Evolutionary conservation across 2,113 vertebrate species (phyloP).

Genomic region (Petrocephalus microphthalmus): DNA sequence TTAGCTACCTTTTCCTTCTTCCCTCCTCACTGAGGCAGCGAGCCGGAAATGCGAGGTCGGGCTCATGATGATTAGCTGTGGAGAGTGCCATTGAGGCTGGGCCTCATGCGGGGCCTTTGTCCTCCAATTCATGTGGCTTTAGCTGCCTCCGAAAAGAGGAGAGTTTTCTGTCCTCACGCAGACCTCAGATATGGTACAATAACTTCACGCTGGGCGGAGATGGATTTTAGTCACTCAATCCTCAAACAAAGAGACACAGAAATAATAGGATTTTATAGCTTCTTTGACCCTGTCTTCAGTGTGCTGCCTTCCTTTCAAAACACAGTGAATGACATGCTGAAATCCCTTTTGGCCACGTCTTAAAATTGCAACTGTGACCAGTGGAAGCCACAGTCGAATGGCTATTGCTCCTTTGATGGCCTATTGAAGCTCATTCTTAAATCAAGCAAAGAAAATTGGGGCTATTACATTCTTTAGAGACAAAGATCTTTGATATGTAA

Average conservation of each 20-base stretch:
- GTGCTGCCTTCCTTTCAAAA: not conserved
- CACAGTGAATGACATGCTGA: not conserved
- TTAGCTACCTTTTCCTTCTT: not conserved
- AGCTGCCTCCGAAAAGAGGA: not conserved
- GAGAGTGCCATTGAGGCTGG: not conserved
- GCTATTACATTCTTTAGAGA: not conserved
- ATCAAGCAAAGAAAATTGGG: not conserved
- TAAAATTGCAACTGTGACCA: not conserved
- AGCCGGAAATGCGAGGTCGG: not conserved
- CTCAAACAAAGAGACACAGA: constrained; percentile 13
- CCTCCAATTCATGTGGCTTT: not conserved
- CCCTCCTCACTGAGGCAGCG: not conserved
- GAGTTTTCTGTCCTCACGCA: not conserved
- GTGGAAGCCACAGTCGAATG: not conserved
- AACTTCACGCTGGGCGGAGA: constrained; percentile 1
- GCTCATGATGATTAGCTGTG: not conserved
- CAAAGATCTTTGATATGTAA: constrained; percentile 12
- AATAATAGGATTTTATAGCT: constrained; percentile 11
- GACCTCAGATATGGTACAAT: not conserved
- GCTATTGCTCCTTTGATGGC: constrained; percentile 1
- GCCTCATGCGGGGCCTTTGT: not conserved
- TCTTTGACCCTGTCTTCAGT: constrained; percentile 5
- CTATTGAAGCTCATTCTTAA: not conserved
- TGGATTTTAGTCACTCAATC: not conserved
- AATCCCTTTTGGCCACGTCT: not conserved